These are phyloP conservation scores for Phortica magna DNA, from an alignment of 2,888 invertebrate genomes.

Conservation along the genomic window DNA sequence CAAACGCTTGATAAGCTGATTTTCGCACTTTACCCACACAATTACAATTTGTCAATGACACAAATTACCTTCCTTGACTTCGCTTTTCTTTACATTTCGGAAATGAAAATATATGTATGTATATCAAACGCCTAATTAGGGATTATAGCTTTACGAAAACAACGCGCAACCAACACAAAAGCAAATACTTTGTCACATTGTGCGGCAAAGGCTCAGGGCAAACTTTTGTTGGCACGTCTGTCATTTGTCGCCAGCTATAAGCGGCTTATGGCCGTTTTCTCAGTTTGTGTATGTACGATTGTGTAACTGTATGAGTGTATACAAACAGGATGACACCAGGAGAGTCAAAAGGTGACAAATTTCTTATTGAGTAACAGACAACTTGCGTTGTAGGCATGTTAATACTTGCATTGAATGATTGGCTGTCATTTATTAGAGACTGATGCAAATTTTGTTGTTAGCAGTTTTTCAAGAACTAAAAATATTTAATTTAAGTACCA, in stretches of 20 bases:
- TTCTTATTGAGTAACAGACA: constrained; percentile 20
- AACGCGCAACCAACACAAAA: constrained; percentile 36
- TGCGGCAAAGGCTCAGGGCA: constrained; percentile 4
- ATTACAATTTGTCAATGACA: constrained; percentile 67
- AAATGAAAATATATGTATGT: constrained; percentile 49
- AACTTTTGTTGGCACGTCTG: constrained; percentile 21
- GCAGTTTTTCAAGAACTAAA: constrained; percentile 33
- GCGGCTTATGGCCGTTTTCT: constrained; percentile 9
- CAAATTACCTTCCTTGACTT: constrained; percentile 39
- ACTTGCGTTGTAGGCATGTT: constrained; percentile 42
- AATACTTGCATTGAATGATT: constrained; percentile 23
- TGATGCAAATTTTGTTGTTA: constrained; percentile 16
- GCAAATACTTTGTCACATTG: constrained; percentile 32
- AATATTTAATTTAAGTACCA: constrained; percentile 30
- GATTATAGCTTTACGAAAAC: constrained; percentile 55
- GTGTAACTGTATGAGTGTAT: neutral
- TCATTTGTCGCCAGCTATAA: constrained; percentile 28
- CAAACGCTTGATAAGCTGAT: constrained; percentile 61
- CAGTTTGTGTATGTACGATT: neutral
- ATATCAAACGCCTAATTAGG: constrained; percentile 66
- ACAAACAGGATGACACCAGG: constrained; percentile 5
- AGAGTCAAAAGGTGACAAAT: constrained; percentile 32
- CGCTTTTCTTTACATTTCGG: constrained; percentile 7
- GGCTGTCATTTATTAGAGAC: constrained; percentile 9
- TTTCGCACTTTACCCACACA: constrained; percentile 69